Evolutionary conservation across 2,888 invertebrate species (phyloP).

Genomic region (Tinea trinotella): DNA sequence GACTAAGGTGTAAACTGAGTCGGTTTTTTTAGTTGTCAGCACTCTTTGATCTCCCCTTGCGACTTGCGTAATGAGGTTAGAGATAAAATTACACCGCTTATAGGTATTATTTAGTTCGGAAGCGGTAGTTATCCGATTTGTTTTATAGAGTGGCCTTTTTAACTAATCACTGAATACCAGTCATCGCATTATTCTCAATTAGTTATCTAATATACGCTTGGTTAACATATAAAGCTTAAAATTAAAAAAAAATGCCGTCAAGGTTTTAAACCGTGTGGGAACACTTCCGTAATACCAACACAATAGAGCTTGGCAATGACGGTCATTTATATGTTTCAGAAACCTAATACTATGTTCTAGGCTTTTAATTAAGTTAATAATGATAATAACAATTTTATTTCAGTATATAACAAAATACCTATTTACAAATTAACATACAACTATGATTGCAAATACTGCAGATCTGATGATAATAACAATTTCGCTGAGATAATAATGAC

Average conservation of each 20-base stretch:
- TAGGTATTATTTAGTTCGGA: not conserved
- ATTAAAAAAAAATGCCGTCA: constrained; percentile 13
- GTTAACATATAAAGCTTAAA: not conserved
- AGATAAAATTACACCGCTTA: too few species aligned
- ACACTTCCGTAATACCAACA: not conserved
- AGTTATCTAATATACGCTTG: not conserved
- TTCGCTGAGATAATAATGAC: too few species aligned
- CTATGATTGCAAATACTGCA: too few species aligned
- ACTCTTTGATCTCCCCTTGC: too few species aligned
- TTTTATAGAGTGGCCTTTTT: not conserved
- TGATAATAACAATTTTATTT: too few species aligned
- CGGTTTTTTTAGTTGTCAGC: too few species aligned
- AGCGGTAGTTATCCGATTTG: not conserved
- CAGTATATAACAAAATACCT: too few species aligned
- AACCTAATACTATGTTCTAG: not conserved
- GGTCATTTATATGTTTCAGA: not conserved
- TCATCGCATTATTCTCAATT: constrained; percentile 9
- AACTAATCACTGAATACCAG: not conserved
- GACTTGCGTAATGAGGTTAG: too few species aligned
- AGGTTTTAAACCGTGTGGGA: constrained; percentile 5
- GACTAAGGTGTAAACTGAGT: too few species aligned
- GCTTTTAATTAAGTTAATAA: not conserved
- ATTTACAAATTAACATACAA: too few species aligned
- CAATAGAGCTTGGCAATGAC: not conserved
- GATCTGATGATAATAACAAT: too few species aligned